phyloP scores from a whole-genome alignment of 2,113 vertebrate genomes.

The Muscicapa adusta region DNA sequence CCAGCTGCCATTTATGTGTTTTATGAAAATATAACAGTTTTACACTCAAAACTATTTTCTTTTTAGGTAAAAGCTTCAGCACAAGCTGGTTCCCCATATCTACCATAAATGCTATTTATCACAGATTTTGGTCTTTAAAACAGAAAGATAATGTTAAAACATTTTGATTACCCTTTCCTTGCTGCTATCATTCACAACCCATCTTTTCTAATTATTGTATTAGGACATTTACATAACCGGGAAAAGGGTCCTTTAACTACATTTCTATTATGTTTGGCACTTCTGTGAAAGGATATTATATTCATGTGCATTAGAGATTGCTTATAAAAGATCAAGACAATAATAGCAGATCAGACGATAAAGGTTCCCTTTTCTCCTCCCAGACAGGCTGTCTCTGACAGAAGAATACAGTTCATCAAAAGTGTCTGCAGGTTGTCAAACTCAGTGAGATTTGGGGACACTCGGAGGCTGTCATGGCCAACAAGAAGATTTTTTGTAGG shows the following conservation, averaged over 20 bases:
- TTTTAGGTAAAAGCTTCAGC: slow-evolving; percentile 66
- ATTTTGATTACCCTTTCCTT: slow-evolving; percentile 75
- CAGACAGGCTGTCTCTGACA: slow-evolving; percentile 86
- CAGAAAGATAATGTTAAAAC: slow-evolving; percentile 70
- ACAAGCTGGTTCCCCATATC: slow-evolving; percentile 49
- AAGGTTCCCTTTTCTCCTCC: slow-evolving; percentile 82
- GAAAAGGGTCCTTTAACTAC: slow-evolving; percentile 77
- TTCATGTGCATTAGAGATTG: slow-evolving; percentile 83
- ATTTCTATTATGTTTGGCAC: slow-evolving; percentile 82
- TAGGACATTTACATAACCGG: slow-evolving; percentile 78
- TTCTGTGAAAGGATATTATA: slow-evolving; percentile 83
- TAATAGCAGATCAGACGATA: slow-evolving; percentile 83
- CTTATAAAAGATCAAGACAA: slow-evolving; percentile 86
- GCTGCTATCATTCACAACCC: slow-evolving; percentile 71
- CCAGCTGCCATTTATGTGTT: slow-evolving; percentile 75
- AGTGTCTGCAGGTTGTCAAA: slow-evolving; percentile 97
- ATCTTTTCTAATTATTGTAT: slow-evolving; percentile 79
- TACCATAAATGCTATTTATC: slow-evolving; percentile 68
- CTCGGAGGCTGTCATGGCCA: slow-evolving; percentile 84
- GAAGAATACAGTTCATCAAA: slow-evolving; percentile 88
- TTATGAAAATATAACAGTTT: slow-evolving; percentile 76
- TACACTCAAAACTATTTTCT: slow-evolving; percentile 65
- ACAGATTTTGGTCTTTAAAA: slow-evolving; percentile 72
- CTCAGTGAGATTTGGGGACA: slow-evolving; percentile 79
- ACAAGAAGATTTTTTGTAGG: slow-evolving; percentile 91